Evolutionary conservation across 1,140 invertebrate genomes (phyloP), one percentile per base, ranked within the genome.

Genomic region (Drosophila nikananu): DNA sequence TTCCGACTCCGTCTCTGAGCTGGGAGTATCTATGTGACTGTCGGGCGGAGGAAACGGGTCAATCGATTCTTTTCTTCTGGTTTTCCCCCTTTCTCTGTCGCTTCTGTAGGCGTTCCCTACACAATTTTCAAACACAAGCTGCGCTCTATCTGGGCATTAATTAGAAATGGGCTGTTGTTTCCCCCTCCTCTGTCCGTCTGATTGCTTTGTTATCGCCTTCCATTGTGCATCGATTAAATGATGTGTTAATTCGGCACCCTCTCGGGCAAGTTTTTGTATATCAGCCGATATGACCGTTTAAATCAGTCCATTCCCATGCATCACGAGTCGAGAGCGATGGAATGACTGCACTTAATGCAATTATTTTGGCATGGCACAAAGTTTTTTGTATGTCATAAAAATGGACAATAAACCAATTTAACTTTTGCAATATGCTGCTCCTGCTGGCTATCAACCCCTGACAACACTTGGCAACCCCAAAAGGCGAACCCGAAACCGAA

Each of bases 321-420:
- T 41, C 42, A 27, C 57, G 17, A 58, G 57, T 61, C 39, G 32
- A 52, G n/a, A 46, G 37, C 41, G 12, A 32, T 25, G 66, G 32
- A 9, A 41, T 41, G 66, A 35, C 63, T 90, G 86, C 75, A 91
- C 75, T 90, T 82, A 90, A 90, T 89, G 86, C 86, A 89, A 90
- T 89, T 80, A 86, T 86, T 52, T 80, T 62, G 25, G 58, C 49
- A 55, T 58, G 55, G 46, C 68, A 30, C 37, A 73, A 74, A 73
- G 30, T 51, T 78, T 41, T 75, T 77, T 76, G 27, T 64, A 54
- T 61, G 77, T 58, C 67, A 79, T 79, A 79, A 79, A 79, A 79
- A 79, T 83, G 81, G 80, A 90, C 81, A 86, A 86, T 86, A 90
- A 90, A 90, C 81, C 86, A 90, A 89, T 91, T 90, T 86, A 90